Evolutionary conservation across 2,797 vertebrate species (phyloP).

Genomic region (Podarcis siculus): DNA sequence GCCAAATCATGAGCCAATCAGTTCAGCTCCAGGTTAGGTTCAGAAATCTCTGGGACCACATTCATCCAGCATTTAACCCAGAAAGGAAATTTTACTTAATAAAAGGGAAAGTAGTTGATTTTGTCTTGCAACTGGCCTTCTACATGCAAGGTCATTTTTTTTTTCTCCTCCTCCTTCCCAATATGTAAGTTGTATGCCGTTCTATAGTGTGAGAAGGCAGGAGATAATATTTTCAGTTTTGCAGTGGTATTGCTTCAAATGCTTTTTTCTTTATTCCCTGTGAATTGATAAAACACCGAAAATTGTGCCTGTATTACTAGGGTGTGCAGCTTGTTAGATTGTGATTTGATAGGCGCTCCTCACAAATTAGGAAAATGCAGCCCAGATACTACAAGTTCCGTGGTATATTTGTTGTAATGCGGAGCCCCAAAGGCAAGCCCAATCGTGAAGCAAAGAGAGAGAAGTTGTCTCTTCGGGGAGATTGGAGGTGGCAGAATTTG

Average conservation of each 20-base stretch:
- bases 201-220: neutral
- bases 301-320: accelerated
- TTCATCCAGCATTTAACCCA: neutral
- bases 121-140: neutral
- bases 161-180: neutral
- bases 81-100: neutral
- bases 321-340: neutral
- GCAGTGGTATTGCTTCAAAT: neutral
- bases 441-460: neutral
- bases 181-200: neutral
- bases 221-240: neutral
- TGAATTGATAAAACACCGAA: neutral
- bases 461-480: neutral
- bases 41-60: accelerated
- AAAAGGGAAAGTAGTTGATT: accelerated
- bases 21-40: neutral
- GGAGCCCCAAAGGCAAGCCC: neutral
- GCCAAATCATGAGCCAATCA: conserved; percentile 16
- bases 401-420: neutral
- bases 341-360: neutral
- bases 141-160: accelerated
- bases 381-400: neutral
- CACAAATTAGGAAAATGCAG: accelerated
- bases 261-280: neutral
- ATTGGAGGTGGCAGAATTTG: neutral